Evolutionary conservation across 2,888 invertebrate species (phyloP).

Genomic region (Teleogryllus oceanicus): DNA sequence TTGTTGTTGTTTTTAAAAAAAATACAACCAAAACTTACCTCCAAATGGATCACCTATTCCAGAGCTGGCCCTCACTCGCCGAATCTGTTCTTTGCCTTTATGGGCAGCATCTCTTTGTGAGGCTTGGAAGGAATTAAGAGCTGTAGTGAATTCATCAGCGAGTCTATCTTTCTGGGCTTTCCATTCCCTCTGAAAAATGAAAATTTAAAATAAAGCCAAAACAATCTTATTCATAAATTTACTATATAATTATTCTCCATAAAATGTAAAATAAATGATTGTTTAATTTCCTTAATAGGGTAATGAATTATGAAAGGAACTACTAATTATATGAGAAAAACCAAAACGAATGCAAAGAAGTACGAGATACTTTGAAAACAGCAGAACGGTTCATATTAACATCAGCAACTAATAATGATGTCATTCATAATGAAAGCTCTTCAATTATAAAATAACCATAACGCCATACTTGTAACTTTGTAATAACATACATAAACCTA

Average conservation of each 20-base stretch:
- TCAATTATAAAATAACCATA: too few relatives aligned
- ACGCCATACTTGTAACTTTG: too few relatives aligned
- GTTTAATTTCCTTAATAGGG: background rate
- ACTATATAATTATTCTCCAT: background rate
- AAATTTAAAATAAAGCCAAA: background rate
- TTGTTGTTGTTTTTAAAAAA: background rate
- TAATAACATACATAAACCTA: too few relatives aligned
- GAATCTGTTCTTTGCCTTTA: conserved; percentile 86
- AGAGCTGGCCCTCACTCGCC: conserved; percentile 65
- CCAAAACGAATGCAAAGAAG: too few relatives aligned
- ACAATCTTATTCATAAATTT: background rate
- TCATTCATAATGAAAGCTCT: too few relatives aligned
- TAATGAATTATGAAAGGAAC: too few relatives aligned
- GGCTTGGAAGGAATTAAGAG: conserved; percentile 81
- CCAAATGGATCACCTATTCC: conserved; percentile 58
- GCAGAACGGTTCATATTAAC: too few relatives aligned
- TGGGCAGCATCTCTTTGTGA: conserved; percentile 83
- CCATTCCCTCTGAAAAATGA: conserved; percentile 61
- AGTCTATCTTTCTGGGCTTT: conserved; percentile 86
- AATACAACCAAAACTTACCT: conserved; percentile 42
- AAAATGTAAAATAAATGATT: background rate
- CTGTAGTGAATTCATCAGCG: conserved; percentile 86
- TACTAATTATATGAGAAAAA: too few relatives aligned
- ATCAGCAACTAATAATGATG: too few relatives aligned
- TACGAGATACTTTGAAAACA: too few relatives aligned